Evolutionary conservation across 2,797 vertebrate species (phyloP).

Genomic region (Varecia variegata): DNA sequence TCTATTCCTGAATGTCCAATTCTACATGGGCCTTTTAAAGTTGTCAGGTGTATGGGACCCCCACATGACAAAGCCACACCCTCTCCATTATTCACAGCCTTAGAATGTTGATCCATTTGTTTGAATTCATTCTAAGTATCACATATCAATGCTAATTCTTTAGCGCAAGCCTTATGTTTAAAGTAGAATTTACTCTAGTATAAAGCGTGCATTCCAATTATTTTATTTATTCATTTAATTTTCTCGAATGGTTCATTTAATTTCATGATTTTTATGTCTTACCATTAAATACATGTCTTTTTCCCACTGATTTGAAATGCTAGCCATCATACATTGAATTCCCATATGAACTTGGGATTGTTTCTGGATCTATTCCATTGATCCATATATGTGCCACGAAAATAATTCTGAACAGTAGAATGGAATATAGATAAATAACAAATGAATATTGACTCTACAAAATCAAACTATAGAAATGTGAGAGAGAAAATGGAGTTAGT

Average conservation of each 20-base stretch:
- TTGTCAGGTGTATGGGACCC: background rate
- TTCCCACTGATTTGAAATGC: background rate
- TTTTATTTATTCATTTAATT: background rate
- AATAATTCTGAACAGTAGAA: background rate
- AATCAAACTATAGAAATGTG: background rate
- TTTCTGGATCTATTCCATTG: background rate
- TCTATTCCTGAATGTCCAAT: background rate
- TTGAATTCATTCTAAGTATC: background rate
- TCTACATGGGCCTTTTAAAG: background rate
- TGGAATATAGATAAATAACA: background rate
- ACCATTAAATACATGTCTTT: too few species aligned
- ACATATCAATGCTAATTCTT: background rate
- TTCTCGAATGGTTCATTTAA: background rate
- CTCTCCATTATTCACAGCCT: background rate
- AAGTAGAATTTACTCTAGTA: background rate
- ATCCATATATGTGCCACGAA: background rate
- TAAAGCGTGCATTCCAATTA: background rate
- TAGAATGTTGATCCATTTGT: background rate
- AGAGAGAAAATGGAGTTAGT: background rate
- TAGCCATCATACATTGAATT: background rate
- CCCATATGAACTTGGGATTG: background rate
- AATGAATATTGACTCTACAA: background rate
- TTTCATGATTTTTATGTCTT: too few species aligned
- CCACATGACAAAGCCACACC: background rate
- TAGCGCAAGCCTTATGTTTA: background rate